These are phyloP conservation scores for Cheiracanthium punctorium DNA, from an alignment of 2,888 invertebrate species.

Conservation along the genomic window DNA sequence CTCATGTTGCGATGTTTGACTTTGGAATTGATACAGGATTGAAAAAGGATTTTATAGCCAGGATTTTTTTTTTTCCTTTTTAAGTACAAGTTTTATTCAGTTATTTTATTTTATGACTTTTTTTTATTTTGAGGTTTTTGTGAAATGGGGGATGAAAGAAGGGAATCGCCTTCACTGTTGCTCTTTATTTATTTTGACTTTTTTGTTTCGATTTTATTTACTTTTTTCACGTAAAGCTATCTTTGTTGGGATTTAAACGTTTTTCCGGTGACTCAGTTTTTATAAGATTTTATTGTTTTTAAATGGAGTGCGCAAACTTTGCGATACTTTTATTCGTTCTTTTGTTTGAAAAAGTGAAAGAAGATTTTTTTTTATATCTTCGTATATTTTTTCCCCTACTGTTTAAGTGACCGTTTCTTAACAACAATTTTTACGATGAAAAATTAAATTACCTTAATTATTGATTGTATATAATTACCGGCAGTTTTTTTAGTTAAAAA, in stretches of 20 bases:
- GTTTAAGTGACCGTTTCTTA: not conserved
- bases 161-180: constrained; percentile 32
- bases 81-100: constrained; percentile 63
- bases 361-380: too few species aligned
- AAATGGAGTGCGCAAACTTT: not conserved
- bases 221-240: constrained; percentile 1
- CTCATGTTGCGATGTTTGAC: constrained; percentile 52
- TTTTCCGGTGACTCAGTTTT: not conserved
- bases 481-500: too few species aligned
- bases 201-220: not conserved
- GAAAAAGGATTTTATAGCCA: constrained; percentile 68
- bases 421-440: too few species aligned
- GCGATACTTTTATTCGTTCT: not conserved
- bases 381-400: not conserved
- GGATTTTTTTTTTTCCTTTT: constrained; percentile 45
- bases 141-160: constrained; percentile 61
- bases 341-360: not conserved
- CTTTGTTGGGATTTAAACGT: constrained; percentile 15
- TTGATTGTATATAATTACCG: not conserved
- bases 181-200: constrained; percentile 57
- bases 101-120: constrained; percentile 54
- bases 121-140: constrained; percentile 64
- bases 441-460: not conserved
- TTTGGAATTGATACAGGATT: constrained; percentile 70
- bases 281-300: constrained; percentile 7